Evolutionary conservation across 2,113 vertebrate genomes (phyloP), one percentile per base, ranked within the genome.

Genomic region (Hippocampus zosterae): DNA sequence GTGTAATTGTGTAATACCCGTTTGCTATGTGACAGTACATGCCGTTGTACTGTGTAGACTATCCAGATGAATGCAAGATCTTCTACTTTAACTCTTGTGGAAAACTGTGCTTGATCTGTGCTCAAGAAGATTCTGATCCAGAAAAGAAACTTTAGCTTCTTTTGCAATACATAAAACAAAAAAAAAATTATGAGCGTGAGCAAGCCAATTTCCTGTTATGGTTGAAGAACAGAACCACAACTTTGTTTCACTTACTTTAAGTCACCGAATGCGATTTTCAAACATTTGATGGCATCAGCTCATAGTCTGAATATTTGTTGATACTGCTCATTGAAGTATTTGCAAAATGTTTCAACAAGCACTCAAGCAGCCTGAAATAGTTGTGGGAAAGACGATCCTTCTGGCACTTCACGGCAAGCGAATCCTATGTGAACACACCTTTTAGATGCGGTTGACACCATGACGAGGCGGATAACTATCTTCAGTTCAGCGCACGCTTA

Each of bases 391-490:
- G 50, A 27, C 15, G 40, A n/a, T 67, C 5, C 40, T 59, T 67
- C 61, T 29, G 15, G 53, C 18, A 9, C 0, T 64, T 40, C 21
- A 8, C 3, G 18, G 41, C 23, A 71, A 61, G 18, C 21, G 10
- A 41, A 59, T 55, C 10, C 40, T 15, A 33, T 69, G 56, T 33
- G 8, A 57, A 55, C n/a, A 63, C 50, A 10, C 57, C 44, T 62
- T 53, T 69, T 23, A 29, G 42, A 29, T 44, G 27, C 57, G 19
- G 19, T 44, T 23, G 16, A 27, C 13, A 55, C 59, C 73, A 67
- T 61, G 40, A 70, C 50, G 15, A 15, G 67, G 55, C 61, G 53
- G 25, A 57, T 57, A 5, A 64, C 69, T 65, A 61, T 44, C 61
- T 27, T 44, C 8, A 42, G 63, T 65, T 41, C 25, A 61, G 55